A percentile compares a stretch with the other conserved stretches of the same genome.
phyloP scores from a whole-genome alignment of 2,888 invertebrate genomes.

The Halictus quadricinctus region DNA sequence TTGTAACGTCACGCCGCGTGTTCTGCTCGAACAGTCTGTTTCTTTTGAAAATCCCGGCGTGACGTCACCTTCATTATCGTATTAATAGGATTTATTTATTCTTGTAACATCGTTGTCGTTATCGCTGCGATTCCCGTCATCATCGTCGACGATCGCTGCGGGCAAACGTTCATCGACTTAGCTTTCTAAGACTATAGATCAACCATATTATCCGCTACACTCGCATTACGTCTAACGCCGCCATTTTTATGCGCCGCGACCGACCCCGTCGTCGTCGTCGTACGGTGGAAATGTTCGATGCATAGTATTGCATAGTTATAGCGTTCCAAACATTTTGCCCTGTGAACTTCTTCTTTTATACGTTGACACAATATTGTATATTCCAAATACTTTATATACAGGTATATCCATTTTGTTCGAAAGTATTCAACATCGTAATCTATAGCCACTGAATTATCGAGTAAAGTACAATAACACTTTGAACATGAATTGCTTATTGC shows the following conservation, averaged over 20 bases:
- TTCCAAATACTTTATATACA: background rate
- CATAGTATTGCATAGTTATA: background rate
- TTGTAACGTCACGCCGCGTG: slow-evolving; percentile 45
- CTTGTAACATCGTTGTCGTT: slow-evolving; percentile 69
- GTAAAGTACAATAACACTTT: background rate
- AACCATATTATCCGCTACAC: background rate
- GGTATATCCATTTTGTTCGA: background rate
- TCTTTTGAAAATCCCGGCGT: slow-evolving; percentile 42
- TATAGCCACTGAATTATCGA: background rate
- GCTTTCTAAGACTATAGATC: background rate
- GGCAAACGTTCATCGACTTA: slow-evolving; percentile 10
- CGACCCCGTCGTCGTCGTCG: background rate
- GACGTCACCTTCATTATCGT: slow-evolving; percentile 58
- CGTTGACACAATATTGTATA: background rate
- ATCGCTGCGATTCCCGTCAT: slow-evolving; percentile 62
- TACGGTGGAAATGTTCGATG: background rate
- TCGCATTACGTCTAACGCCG: background rate
- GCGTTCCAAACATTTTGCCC: background rate
- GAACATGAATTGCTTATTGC: background rate
- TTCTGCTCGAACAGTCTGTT: slow-evolving; percentile 15
- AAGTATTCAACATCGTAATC: background rate
- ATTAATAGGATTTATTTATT: slow-evolving; percentile 69
- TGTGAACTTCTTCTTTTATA: slow-evolving; percentile 4
- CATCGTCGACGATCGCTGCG: slow-evolving; percentile 47
- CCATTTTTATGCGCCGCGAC: slow-evolving; percentile 10